Percentiles rank a stretch among this genome's conserved stretches.
These are phyloP conservation scores for Tinamus major DNA, from an alignment of 2,797 vertebrate species.

Conservation along the genomic window DNA sequence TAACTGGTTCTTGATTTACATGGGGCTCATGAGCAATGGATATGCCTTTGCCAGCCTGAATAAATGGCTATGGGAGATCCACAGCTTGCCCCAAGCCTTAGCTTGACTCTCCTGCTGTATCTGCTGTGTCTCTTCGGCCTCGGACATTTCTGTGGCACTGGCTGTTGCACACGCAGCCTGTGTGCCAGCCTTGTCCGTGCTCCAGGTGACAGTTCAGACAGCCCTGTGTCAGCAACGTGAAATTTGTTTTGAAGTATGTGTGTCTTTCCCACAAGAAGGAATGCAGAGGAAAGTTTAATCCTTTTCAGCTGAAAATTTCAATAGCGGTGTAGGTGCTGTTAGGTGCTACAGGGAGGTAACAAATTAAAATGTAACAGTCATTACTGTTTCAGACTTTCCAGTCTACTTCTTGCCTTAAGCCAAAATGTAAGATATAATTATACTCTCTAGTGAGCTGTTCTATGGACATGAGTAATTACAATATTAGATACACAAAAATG, in stretches of 20 bases:
- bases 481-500: neutral
- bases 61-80: neutral
- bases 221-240: neutral
- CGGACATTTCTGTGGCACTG: neutral
- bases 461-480: constrained; percentile 16
- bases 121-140: neutral
- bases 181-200: neutral
- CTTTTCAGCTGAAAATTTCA: constrained; percentile 19
- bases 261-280: neutral
- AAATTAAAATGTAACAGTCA: constrained; percentile 23
- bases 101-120: neutral
- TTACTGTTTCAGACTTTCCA: neutral
- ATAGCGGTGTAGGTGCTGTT: neutral
- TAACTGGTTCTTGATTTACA: neutral
- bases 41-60: neutral
- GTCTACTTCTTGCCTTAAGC: constrained; percentile 41
- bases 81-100: neutral
- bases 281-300: neutral
- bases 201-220: neutral
- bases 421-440: constrained; percentile 4
- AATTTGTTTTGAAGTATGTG: neutral
- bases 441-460: constrained; percentile 10
- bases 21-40: fast-evolving
- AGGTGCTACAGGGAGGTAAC: neutral
- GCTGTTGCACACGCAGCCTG: fast-evolving